Percentiles rank a stretch among this genome's conserved stretches.
Evolutionary conservation across 2,888 invertebrate genomes (phyloP).

Genomic region (Maniola hyperantus): DNA sequence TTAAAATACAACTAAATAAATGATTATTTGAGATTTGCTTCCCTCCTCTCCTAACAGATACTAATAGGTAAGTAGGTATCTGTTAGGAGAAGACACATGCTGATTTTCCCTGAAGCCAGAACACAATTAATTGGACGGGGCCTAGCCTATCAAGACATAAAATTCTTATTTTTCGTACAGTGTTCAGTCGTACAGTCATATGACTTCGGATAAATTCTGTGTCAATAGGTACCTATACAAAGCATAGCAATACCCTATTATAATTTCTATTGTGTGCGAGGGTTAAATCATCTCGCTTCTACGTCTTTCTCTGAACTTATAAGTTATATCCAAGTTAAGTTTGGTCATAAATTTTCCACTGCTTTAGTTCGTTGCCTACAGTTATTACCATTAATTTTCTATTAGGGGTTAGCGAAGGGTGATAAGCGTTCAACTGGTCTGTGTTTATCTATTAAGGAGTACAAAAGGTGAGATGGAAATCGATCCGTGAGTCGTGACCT

Average conservation of each 20-base stretch:
- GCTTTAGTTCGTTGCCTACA: constrained; percentile 3
- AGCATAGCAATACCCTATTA: background rate
- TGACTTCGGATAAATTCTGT: too few species aligned
- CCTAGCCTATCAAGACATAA: too few species aligned
- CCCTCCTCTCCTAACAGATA: too few species aligned
- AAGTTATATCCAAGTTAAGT: background rate
- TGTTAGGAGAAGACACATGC: too few species aligned
- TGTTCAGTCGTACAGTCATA: too few species aligned
- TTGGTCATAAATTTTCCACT: constrained; percentile 3
- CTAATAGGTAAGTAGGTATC: too few species aligned
- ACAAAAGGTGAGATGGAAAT: constrained; percentile 1
- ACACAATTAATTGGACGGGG: too few species aligned
- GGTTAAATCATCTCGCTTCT: background rate
- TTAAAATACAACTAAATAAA: too few species aligned
- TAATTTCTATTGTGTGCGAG: background rate
- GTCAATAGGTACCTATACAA: background rate
- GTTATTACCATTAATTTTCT: constrained; percentile 11
- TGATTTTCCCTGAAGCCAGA: too few species aligned
- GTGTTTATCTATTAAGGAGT: background rate
- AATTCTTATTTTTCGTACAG: too few species aligned
- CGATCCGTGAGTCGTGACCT: background rate
- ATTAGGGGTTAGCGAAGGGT: constrained; percentile 9
- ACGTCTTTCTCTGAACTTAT: constrained; percentile 3
- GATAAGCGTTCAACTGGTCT: background rate
- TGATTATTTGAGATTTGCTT: too few species aligned